phyloP scores from a whole-genome alignment of 2,113 vertebrate species.

The Dasypus novemcinctus region DNA sequence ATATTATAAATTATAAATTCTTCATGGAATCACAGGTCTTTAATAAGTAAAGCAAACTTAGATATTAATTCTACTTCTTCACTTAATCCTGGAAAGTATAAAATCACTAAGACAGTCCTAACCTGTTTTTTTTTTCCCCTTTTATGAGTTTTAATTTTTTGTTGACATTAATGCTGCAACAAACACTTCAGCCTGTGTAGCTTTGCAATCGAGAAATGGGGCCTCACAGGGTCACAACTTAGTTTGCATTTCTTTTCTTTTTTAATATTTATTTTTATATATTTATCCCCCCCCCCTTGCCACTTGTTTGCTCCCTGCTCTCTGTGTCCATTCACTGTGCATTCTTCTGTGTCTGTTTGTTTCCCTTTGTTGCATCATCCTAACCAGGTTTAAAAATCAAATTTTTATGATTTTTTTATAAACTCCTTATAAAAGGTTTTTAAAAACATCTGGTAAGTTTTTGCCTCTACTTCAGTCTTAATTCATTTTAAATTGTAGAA shows the following conservation, averaged over 20 bases:
- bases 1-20: neutral
- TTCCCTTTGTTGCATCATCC: no score
- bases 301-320: no score
- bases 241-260: conserved; percentile 35
- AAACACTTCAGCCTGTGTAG: neutral
- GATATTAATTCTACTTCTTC: neutral
- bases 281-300: no score
- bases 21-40: neutral
- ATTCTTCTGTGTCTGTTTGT: no score
- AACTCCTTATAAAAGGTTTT: neutral
- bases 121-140: no score
- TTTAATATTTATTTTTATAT: no score
- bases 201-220: neutral
- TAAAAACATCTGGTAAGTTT: neutral
- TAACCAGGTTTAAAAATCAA: neutral
- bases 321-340: no score
- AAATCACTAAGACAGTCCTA: neutral
- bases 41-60: neutral
- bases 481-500: neutral
- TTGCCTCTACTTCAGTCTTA: neutral
- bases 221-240: neutral
- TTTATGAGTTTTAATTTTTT: neutral
- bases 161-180: neutral
- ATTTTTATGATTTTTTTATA: neutral
- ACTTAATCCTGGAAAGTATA: neutral